phyloP scores from a whole-genome alignment of 2,797 vertebrate species.

The Notolabrus celidotus region DNA sequence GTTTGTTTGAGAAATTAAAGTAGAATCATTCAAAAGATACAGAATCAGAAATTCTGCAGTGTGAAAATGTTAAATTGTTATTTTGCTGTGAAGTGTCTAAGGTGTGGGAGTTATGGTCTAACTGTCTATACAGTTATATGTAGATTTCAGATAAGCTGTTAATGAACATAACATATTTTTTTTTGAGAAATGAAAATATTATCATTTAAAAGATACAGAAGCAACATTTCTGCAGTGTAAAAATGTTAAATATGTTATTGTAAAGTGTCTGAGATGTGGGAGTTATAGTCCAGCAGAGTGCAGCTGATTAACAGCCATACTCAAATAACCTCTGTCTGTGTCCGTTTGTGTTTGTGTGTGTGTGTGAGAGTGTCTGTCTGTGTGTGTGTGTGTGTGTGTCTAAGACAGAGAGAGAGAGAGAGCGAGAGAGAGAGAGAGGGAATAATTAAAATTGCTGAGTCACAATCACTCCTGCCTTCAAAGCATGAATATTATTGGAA shows the following conservation, averaged over 20 bases:
- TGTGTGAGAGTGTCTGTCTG: constrained; percentile 4
- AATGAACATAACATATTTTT: too few species aligned
- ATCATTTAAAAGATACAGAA: too few species aligned
- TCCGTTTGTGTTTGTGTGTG: constrained; percentile 4
- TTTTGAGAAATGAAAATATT: too few species aligned
- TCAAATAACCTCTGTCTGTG: not conserved
- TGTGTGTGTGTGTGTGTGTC: constrained; percentile 6
- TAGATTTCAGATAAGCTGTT: too few species aligned
- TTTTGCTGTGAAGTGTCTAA: too few species aligned
- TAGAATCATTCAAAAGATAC: too few species aligned
- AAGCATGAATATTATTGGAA: constrained; percentile 30
- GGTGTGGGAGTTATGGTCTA: too few species aligned
- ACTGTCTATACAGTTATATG: too few species aligned
- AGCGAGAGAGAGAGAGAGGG: not conserved
- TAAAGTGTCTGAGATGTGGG: not conserved
- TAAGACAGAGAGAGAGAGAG: not conserved
- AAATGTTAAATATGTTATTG: not conserved
- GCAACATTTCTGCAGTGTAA: too few species aligned
- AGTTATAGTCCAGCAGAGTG: not conserved
- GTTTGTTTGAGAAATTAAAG: too few species aligned
- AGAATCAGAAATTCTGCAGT: too few species aligned
- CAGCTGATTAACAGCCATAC: not conserved
- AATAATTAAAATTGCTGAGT: constrained; percentile 53
- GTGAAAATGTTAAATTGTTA: too few species aligned
- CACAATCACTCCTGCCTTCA: constrained; percentile 37